Evolutionary conservation across 2,113 vertebrate genomes (phyloP), one percentile per base, ranked within the genome.

Genomic region (Sinosuthora webbiana): DNA sequence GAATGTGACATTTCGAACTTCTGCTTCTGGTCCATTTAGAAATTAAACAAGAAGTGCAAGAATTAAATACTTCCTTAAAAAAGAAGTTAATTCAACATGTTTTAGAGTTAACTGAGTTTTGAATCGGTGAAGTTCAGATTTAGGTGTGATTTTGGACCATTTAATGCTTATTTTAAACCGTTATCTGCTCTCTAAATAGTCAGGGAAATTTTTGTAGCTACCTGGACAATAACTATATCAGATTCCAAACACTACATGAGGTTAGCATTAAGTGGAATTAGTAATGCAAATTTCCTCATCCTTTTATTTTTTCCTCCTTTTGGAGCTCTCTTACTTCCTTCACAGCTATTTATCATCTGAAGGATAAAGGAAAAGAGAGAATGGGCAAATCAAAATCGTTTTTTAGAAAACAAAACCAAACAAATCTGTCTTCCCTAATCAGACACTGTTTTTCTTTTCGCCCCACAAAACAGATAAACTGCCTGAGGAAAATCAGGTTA

Each of bases 11-110:
- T 90, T 95, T 95, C 4, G 2, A 70, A 76, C 92, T 95, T 88
- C 91, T 96, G 85, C 68, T 95, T 94, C 75, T 91, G 77, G 23
- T 57, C 47, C 33, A 30, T 64, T 88, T 37, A 14, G 89, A 92
- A 93, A 86, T 45, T 33, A 77, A 93, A 95, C 60, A 57, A 90
- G 88, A 97, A 95, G 60, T 76, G 41, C 69, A 89, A 85, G 55
- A 92, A 94, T 47, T 0, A 79, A 89, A 75, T 45, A 3, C 10
- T 81, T 76, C 49, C 55, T 83, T 86, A 15, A 85, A 90, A 89
- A 56, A 33, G 24, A 84, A 52, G 69, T 55, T 39, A 33, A 83
- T 62, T 41, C 8, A 77, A 42, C 0, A 0, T 41, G 8, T 7
- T 77, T 84, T 37, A 39, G 31, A 81, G 27, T 59, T 67, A 70